phyloP scores from a whole-genome alignment of 2,113 vertebrate species.

The Guaruba guarouba region DNA sequence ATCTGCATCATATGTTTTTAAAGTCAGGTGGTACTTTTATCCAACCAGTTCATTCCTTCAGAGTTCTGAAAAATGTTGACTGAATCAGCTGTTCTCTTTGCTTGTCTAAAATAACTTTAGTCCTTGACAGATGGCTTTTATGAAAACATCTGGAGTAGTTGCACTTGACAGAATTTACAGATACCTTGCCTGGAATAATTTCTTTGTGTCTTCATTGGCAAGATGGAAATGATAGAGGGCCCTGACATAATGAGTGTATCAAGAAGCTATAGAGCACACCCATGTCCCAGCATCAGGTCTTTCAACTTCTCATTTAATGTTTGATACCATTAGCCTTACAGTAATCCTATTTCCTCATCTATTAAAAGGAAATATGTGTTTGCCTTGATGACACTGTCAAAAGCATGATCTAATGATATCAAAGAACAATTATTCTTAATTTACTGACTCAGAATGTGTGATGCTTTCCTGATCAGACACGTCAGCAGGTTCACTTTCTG shows the following conservation, averaged over 20 bases:
- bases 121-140: background rate
- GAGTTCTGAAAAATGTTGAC: background rate
- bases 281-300: background rate
- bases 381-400: background rate
- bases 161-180: background rate
- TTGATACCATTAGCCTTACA: background rate
- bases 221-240: background rate
- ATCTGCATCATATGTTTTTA: background rate
- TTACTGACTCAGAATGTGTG: background rate
- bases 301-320: background rate
- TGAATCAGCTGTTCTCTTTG: background rate
- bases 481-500: background rate
- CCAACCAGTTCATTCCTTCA: background rate
- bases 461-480: background rate
- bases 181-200: background rate
- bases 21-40: background rate
- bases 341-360: background rate
- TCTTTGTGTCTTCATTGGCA: background rate
- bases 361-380: background rate
- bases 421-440: background rate
- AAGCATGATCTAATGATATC: background rate
- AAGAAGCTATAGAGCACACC: background rate
- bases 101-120: background rate
- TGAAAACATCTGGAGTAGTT: background rate
- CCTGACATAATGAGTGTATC: background rate